Evolutionary conservation across 2,888 invertebrate genomes (phyloP), one percentile per base, ranked within the genome.

Genomic region (Gymnoscelis rufifasciata): DNA sequence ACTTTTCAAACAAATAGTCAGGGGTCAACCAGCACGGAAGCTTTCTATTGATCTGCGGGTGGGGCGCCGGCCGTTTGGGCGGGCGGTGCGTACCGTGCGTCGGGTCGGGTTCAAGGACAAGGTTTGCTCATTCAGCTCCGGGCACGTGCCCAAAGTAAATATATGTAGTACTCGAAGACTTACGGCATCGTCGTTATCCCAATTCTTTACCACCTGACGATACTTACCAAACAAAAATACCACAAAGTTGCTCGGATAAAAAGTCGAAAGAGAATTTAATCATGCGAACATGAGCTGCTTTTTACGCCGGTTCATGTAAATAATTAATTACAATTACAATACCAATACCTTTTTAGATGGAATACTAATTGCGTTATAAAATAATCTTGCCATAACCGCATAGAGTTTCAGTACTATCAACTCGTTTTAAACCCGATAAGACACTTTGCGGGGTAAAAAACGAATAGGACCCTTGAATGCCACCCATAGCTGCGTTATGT

Each of bases 101-200:
- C 72, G 76, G 74, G 71, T 66, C 71, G 73, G 76, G 87, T 86
- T 87, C 87, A 87, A 84, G 87, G 88, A 62, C 81, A 83, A 80
- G 79, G 78, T 68, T 80, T 66, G 74, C 82, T 78, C 86, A 88
- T 88, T 88, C 83, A 88, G 68, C 64, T 74, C 74, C 60, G 74
- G 78, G 78, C 87, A 87, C 87, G 87, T 86, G 87, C 78, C 72
- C 69, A 80, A 83, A 82, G 84, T 87, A 87, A 87, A 87, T 84
- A 86, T 84, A 87, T 84, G 84, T 84, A 83, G 83, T 83, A 82
- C 77, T 73, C 68, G 54, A 61, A 62, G 62, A 59, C 76, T 80
- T 79, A 79, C 78, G 74, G 71, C 71, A 74, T 66, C 67, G 62
- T 62, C 65, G 74, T 74, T 71, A 74, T 68, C 61, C 58, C 60